Conservation (phyloP, 64 coral and sea anemone genomes). For the Catalaphyllia jardinei region DNA sequence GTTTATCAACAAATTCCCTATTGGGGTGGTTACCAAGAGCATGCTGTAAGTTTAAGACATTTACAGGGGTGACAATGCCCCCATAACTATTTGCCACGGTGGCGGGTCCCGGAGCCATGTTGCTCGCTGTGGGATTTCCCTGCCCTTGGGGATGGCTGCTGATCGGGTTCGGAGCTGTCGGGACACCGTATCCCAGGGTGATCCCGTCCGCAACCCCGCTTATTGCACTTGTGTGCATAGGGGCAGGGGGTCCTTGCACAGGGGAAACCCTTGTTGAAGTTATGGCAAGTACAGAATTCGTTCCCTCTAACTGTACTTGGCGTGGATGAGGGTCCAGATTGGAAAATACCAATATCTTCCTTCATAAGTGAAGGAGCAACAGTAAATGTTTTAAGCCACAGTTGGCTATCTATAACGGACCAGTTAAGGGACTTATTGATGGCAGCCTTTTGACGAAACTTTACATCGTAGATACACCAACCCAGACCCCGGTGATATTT, state of each 20-base stretch:
- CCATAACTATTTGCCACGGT: slow-evolving; percentile 26
- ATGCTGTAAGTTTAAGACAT: neutral
- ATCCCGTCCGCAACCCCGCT: neutral
- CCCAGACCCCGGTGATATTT: slow-evolving; percentile 24
- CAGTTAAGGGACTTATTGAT: neutral
- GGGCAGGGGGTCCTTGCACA: slow-evolving; percentile 2
- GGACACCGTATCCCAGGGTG: neutral
- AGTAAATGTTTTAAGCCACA: slow-evolving; percentile 52
- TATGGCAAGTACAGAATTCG: slow-evolving; percentile 24
- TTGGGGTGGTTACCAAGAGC: slow-evolving; percentile 9
- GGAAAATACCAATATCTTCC: slow-evolving; percentile 39
- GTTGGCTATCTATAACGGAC: slow-evolving; percentile 31
- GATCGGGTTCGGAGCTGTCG: neutral
- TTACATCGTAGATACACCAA: slow-evolving; percentile 42
- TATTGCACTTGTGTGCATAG: slow-evolving; percentile 19
- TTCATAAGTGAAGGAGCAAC: slow-evolving; percentile 17
- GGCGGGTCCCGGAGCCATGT: neutral
- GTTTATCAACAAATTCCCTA: slow-evolving; percentile 17
- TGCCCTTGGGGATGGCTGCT: neutral
- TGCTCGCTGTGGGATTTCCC: neutral
- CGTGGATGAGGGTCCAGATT: neutral
- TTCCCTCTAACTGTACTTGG: neutral
- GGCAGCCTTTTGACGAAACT: slow-evolving; percentile 31
- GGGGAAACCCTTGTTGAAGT: neutral
- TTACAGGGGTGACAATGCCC: slow-evolving; percentile 5